These are phyloP conservation scores for Mormyrus hasselquistii DNA, from an alignment of 2,797 vertebrate genomes.

Conservation along the genomic window DNA sequence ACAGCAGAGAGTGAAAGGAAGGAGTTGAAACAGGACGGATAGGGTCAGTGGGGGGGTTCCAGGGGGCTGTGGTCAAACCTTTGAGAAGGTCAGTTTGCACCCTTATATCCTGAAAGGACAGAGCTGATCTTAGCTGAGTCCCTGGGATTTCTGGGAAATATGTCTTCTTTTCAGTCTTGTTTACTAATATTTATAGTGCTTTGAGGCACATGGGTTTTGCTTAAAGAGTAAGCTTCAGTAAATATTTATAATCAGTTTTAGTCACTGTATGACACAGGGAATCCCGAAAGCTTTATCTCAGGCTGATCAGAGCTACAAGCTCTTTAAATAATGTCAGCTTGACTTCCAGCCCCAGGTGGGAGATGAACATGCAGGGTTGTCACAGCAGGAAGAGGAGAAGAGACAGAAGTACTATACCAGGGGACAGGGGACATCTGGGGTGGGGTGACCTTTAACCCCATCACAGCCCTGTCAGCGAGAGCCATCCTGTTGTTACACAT, in stretches of 20 bases:
- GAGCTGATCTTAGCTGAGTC: not conserved
- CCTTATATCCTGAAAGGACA: not conserved
- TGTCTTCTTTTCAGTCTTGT: not conserved
- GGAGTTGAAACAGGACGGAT: not conserved
- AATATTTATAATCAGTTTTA: slow-evolving; percentile 1
- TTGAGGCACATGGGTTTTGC: not conserved
- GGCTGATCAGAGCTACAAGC: not conserved
- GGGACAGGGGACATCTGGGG: slow-evolving; percentile 68
- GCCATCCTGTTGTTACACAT: slow-evolving; percentile 49
- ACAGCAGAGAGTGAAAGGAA: slow-evolving; percentile 5
- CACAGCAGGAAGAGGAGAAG: slow-evolving; percentile 14
- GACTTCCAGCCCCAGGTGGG: slow-evolving; percentile 9
- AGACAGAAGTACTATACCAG: slow-evolving; percentile 67
- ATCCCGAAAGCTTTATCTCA: not conserved
- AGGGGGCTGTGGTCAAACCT: not conserved
- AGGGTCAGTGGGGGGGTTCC: not conserved
- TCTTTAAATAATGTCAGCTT: not conserved
- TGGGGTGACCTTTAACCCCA: slow-evolving; percentile 53
- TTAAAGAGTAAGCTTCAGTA: not conserved
- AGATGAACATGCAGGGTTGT: not conserved
- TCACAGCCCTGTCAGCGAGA: slow-evolving; percentile 67
- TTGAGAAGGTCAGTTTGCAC: not conserved
- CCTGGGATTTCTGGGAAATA: not conserved
- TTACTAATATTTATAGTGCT: not conserved
- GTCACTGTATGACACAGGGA: not conserved